Evolutionary conservation across 2,113 vertebrate genomes (phyloP), one percentile per base, ranked within the genome.

Genomic region (Passer montanus): DNA sequence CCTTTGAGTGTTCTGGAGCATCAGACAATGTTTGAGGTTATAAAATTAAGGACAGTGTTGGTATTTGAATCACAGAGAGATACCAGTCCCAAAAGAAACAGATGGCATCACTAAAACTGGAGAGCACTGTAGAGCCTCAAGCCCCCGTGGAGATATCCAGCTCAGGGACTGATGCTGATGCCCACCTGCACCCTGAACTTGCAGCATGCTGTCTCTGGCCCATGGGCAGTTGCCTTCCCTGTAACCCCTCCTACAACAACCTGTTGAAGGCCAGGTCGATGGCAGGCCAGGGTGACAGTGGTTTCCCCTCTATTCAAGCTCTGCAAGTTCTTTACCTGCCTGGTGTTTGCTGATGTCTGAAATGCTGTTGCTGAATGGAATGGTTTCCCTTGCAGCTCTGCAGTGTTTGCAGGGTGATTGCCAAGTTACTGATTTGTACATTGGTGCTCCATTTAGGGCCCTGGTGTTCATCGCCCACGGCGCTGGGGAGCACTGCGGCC

Each of bases 381-480:
- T 24, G 74, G 31, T 85, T 80, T 83, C 55, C 37, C 60, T 70
- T 76, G 80, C 68, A 70, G 68, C 70, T 91, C 70, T 82, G 88
- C 75, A 89, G 55, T 55, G 53, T 85, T 69, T 88, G 75, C 24
- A 6, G 43, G 66, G 59, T 69, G 69, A 41, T 83, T 93, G 62
- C 67, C 47, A 50, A 4, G 7, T 92, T 97, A 69, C 96, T 93
- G 67, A 18, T 43, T 58, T 95, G 16, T 90, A 23, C 63, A 26
- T 90, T 97, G 78, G 86, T 90, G 33, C 47, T 96, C 85, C 81
- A 33, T 92, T 31, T 97, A 99, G 99, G 98, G 99, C 98, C 19
- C 97, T 99, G 37, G 97, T 99, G 93, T 99, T 99, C 46, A 96
- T 99, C 50, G 98, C 95, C 64, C 99, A 99, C 1, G 99, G 99